A percentile compares a stretch with the other conserved stretches of the same genome.
Conservation (phyloP, 1,140 invertebrate species). For the Yoshiicerus persimilis region DNA sequence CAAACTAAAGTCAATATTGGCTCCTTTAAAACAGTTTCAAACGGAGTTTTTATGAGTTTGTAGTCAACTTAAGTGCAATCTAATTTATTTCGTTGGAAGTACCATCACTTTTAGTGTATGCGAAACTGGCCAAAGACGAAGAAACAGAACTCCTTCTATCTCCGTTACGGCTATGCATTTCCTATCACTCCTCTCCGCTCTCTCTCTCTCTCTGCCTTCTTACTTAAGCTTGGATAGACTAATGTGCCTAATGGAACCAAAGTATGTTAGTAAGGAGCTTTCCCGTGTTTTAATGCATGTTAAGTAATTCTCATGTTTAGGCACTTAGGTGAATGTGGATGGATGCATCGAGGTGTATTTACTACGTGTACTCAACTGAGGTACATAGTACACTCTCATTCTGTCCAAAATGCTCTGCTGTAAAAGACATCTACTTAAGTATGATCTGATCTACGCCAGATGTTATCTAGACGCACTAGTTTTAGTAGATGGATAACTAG, state of each 20-base stretch:
- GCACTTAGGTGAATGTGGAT: not conserved
- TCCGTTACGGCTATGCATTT: not conserved
- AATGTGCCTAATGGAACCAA: not conserved
- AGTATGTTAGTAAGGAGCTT: not conserved
- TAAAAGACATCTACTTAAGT: too few species aligned
- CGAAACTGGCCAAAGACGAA: not conserved
- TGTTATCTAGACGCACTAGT: too few species aligned
- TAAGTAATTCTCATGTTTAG: not conserved
- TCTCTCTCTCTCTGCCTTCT: too few species aligned
- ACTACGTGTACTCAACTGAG: too few species aligned
- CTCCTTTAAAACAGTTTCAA: slow-evolving; percentile 14
- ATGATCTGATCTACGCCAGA: too few species aligned
- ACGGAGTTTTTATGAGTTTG: slow-evolving; percentile 12
- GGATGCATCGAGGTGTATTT: too few species aligned
- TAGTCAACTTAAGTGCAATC: slow-evolving; percentile 11
- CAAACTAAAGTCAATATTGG: slow-evolving; percentile 2
- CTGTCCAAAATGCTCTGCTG: too few species aligned
- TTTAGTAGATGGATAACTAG: too few species aligned
- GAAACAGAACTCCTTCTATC: not conserved
- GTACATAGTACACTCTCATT: too few species aligned
- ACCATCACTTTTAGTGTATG: not conserved
- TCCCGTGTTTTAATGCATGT: not conserved
- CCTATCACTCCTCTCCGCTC: not conserved
- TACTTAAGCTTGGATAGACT: not conserved
- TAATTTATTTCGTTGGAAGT: not conserved